These are phyloP conservation scores for Congeria kusceri DNA, from an alignment of 2,888 invertebrate species.

Conservation along the genomic window DNA sequence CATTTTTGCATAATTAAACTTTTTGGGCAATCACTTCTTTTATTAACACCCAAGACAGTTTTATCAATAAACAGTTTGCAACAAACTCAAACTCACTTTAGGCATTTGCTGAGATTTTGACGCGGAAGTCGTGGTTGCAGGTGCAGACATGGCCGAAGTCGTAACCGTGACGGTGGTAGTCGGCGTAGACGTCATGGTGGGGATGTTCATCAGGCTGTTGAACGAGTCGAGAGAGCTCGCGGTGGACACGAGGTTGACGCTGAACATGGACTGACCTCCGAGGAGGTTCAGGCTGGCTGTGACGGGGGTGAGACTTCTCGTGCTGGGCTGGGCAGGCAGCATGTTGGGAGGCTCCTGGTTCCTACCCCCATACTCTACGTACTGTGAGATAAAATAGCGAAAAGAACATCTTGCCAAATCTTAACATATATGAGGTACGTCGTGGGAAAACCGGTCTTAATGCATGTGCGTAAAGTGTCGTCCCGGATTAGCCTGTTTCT, in stretches of 20 bases:
- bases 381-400: slow-evolving; percentile 86
- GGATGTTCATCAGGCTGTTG: slow-evolving; percentile 44
- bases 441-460: not conserved
- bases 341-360: slow-evolving; percentile 95
- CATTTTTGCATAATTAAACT: too few species aligned
- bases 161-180: slow-evolving; percentile 50
- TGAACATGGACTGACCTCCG: slow-evolving; percentile 48
- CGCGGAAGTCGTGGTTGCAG: slow-evolving; percentile 62
- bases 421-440: not conserved
- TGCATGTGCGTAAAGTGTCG: too few species aligned
- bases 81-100: slow-evolving; percentile 57
- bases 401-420: not conserved
- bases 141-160: slow-evolving; percentile 40
- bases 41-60: too few species aligned
- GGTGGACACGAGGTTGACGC: slow-evolving; percentile 23
- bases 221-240: slow-evolving; percentile 35
- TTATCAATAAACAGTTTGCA: too few species aligned
- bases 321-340: slow-evolving; percentile 89
- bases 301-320: slow-evolving; percentile 86
- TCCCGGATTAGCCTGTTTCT: not conserved
- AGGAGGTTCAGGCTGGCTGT: slow-evolving; percentile 82
- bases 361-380: slow-evolving; percentile 95
- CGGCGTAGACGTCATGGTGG: slow-evolving; percentile 46
- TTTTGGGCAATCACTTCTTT: too few species aligned
- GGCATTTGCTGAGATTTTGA: slow-evolving; percentile 57